Conservation (phyloP, 2,888 invertebrate genomes). For the Nemapogon koenigi region DNA sequence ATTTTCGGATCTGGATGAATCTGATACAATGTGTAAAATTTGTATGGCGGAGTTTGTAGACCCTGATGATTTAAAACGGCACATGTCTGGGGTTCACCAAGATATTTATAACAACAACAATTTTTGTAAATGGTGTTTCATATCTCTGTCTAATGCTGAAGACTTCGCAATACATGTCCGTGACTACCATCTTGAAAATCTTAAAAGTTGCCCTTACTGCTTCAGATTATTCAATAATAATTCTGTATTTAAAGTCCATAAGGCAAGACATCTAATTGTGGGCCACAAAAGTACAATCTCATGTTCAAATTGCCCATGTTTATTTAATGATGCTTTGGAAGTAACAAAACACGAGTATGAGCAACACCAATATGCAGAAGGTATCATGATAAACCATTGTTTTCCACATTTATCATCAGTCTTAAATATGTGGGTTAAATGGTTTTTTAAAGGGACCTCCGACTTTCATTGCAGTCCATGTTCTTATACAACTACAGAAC, state of each 20-base stretch:
- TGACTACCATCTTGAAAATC: slow-evolving; percentile 25
- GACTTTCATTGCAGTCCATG: slow-evolving; percentile 28
- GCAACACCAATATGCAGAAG: slow-evolving; percentile 23
- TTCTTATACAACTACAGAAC: slow-evolving; percentile 15
- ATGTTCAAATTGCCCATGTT: slow-evolving; percentile 32
- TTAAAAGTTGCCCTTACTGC: slow-evolving; percentile 32
- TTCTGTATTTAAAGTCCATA: slow-evolving; percentile 22
- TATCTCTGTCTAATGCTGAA: slow-evolving; percentile 21
- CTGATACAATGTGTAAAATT: slow-evolving; percentile 23
- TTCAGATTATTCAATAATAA: slow-evolving; percentile 26
- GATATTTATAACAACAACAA: slow-evolving; percentile 1
- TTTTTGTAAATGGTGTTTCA: slow-evolving; percentile 31
- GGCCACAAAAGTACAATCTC: slow-evolving; percentile 16
- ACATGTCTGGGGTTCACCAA: slow-evolving; percentile 32
- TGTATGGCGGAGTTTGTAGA: slow-evolving; percentile 45
- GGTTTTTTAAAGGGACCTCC: slow-evolving; percentile 26
- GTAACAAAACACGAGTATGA: slow-evolving; percentile 27
- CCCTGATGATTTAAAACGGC: slow-evolving; percentile 32
- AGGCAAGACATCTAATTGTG: slow-evolving; percentile 24
- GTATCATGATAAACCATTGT: slow-evolving; percentile 24
- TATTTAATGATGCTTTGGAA: slow-evolving; percentile 20
- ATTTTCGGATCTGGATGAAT: too few relatives aligned
- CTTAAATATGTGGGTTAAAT: slow-evolving; percentile 28
- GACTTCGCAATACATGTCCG: slow-evolving; percentile 32
- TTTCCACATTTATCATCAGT: slow-evolving; percentile 28